These are phyloP conservation scores for Zygogramma bicolorata DNA, from an alignment of 2,888 invertebrate genomes.

Conservation along the genomic window DNA sequence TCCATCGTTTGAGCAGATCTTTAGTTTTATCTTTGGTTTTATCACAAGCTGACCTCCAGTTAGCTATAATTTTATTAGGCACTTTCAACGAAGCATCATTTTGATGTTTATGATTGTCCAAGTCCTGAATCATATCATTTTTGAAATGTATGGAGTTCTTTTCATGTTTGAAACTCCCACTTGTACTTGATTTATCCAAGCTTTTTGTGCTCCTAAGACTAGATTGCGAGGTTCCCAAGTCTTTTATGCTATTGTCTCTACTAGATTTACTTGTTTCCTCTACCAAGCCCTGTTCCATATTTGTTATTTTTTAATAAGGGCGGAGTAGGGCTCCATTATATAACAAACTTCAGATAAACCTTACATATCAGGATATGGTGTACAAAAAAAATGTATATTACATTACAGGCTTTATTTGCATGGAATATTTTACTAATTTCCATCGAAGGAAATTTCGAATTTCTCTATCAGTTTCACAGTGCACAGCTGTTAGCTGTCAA, in stretches of 20 bases:
- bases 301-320: neutral
- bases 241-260: conserved; percentile 61
- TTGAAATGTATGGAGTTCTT: conserved; percentile 64
- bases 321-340: neutral
- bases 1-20: conserved; percentile 78
- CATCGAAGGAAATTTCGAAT: too few species aligned
- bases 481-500: too few species aligned
- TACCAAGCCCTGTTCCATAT: conserved; percentile 58
- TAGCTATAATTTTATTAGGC: conserved; percentile 78
- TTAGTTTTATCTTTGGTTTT: conserved; percentile 81
- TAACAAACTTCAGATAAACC: neutral
- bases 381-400: too few species aligned
- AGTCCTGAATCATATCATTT: conserved; percentile 52
- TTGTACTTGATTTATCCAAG: conserved; percentile 61
- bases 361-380: neutral
- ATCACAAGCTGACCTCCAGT: conserved; percentile 82
- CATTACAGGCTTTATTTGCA: too few species aligned
- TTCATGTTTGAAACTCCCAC: conserved; percentile 62
- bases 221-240: conserved; percentile 59
- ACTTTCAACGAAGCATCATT: conserved; percentile 71
- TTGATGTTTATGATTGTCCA: conserved; percentile 58
- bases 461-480: too few species aligned
- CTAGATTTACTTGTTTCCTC: conserved; percentile 57
- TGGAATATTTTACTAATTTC: too few species aligned
- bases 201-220: conserved; percentile 64